Base-by-base conservation (phyloP, 2,113 vertebrate species). In the Mustela nigripes region DNA sequence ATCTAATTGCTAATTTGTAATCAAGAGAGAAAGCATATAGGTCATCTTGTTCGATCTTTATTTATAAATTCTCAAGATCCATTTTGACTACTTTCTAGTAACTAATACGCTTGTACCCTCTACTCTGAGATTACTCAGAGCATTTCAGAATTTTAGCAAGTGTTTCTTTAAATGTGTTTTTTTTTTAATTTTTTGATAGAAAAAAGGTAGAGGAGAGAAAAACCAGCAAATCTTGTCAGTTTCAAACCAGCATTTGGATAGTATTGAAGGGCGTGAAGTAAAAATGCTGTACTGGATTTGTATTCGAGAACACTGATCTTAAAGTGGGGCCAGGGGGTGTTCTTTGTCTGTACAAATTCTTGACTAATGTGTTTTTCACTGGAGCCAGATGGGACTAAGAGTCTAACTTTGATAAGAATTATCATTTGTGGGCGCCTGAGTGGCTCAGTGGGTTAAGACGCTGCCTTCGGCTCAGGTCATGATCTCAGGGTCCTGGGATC, bases 181-280 rank as follows among this genome's bases (percentile, higher is more conserved):
- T 19, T 94, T 45, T 31, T 93, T 84, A 73, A n/a, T 88, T 89
- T 62, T 90, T n/a, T 92, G 62, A 79, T n/a, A 60, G 24, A 58
- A 86, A 87, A 73, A 67, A 71, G 39, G 18, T 50, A 45, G 18
- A 19, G 24, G 63, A 48, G 39, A 94, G 39, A 89, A 79, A 24
- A 73, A 73, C 10, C 12, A 92, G 3, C 53, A 31, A 84, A n/a
- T 67, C 67, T 80, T 91, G 24, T 45, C 31, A n/a, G 45, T 89
- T 93, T 81, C 33, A 65, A 21, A 39, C 31, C 31, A 56, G 15
- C n/a, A 45, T 89, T 73, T 73, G 28, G 42, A 4, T 16, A 79
- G 53, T 21, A 60, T 5, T 65, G 45, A 78, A 92, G 45, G 18
- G 14, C 4, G 2, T 48, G 60, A 58, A 73, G 15, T 45, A 12